Conservation (phyloP, 92 coral and sea anemone species). For the Metridium senile region DNA sequence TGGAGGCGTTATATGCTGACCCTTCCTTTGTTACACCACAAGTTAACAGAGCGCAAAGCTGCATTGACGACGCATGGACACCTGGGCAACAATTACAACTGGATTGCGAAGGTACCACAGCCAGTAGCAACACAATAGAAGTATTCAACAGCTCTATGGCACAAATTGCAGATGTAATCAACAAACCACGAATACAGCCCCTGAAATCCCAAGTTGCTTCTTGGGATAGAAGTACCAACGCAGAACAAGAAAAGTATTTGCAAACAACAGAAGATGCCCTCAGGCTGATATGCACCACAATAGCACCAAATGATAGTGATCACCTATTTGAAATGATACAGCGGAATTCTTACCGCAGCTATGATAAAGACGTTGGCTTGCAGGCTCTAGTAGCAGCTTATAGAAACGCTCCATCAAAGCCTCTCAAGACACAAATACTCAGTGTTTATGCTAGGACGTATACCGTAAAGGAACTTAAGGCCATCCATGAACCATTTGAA, state of each 20-base stretch:
- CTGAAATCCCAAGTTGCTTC: conserved; percentile 22
- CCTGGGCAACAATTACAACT: too few species aligned
- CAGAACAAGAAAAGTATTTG: conserved; percentile 31
- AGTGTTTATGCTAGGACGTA: conserved; percentile 39
- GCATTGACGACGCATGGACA: conserved; percentile 37
- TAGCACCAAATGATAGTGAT: conserved; percentile 47
- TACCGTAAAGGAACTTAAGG: conserved; percentile 33
- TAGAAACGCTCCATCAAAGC: conserved; percentile 34
- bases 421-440: conserved; percentile 36
- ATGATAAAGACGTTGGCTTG: conserved; percentile 13
- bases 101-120: background rate
- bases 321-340: conserved; percentile 29
- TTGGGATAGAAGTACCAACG: conserved; percentile 43
- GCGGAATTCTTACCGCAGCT: background rate
- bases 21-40: background rate
- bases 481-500: conserved; percentile 43
- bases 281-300: conserved; percentile 41
- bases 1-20: background rate
- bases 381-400: conserved; percentile 47
- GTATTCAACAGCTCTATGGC: conserved; percentile 31
- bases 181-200: conserved; percentile 36
- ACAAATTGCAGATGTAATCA: conserved; percentile 34
- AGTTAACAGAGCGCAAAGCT: background rate
- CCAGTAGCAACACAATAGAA: background rate
- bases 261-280: conserved; percentile 52